Percentiles rank a stretch among this genome's conserved stretches.
phyloP scores from a whole-genome alignment of 2,797 vertebrate species.

The Ctenochaetus hawaiiensis region DNA sequence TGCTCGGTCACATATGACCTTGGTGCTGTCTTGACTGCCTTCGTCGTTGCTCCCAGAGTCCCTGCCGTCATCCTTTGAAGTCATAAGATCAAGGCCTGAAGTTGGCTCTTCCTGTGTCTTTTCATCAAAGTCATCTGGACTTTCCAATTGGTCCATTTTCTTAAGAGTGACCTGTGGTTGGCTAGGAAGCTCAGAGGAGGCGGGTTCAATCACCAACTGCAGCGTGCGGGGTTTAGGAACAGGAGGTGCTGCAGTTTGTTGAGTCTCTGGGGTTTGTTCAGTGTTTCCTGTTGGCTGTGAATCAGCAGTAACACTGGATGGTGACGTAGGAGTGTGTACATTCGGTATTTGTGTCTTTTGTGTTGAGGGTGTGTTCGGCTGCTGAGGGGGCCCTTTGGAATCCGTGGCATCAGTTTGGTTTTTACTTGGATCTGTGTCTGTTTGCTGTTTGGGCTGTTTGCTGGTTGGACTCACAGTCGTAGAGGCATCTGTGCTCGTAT shows the following conservation, averaged over 20 bases:
- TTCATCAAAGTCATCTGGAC: background rate
- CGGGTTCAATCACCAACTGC: constrained; percentile 78
- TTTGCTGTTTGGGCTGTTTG: constrained; percentile 25
- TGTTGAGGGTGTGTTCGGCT: constrained; percentile 28
- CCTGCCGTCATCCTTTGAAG: constrained; percentile 12
- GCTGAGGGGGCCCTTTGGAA: constrained; percentile 21
- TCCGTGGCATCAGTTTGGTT: constrained; percentile 55
- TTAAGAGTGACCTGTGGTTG: constrained; percentile 75
- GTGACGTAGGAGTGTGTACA: constrained; percentile 15
- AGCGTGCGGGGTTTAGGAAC: constrained; percentile 92
- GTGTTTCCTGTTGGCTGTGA: constrained; percentile 36
- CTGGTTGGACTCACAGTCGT: constrained; percentile 39
- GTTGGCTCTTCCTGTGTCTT: background rate
- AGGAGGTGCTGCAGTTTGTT: constrained; percentile 67
- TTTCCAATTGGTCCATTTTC: constrained; percentile 62
- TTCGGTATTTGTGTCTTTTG: constrained; percentile 33
- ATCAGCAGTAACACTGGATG: constrained; percentile 24
- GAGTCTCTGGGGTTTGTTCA: constrained; percentile 27
- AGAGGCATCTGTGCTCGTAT: background rate
- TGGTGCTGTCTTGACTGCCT: constrained; percentile 83
- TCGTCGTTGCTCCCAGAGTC: constrained; percentile 84
- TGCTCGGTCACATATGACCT: constrained; percentile 83
- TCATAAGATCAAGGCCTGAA: constrained; percentile 7
- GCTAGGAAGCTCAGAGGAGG: constrained; percentile 34
- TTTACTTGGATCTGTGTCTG: background rate